Base-by-base conservation (phyloP, 2,113 vertebrate species). In the Progne subis region DNA sequence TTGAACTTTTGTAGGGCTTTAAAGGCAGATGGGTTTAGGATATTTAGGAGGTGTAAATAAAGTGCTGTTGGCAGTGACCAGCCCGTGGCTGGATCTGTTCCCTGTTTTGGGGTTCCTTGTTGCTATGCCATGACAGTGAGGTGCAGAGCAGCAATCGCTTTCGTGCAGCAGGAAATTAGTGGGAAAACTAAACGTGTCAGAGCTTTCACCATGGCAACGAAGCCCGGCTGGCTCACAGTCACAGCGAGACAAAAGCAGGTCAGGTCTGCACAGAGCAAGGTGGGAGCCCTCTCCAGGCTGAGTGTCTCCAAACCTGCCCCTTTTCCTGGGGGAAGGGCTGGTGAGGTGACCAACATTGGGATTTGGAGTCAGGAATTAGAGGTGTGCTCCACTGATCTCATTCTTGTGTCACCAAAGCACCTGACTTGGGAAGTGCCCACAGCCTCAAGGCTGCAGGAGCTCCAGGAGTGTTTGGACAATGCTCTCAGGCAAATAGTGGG, bases 151-250 rank as follows among this genome's bases (percentile, higher is more conserved):
- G 75, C 83, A 2, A 61, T 65, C 7, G 63, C 29, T 94, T 52
- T 34, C 59, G 47, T 69, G 56, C 82, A 43, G 89, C 86, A 86
- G 92, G 88, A 95, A 91, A 87, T 75, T 44, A 71, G 87, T 85
- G 92, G 77, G 96, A 87, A 90, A 92, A 90, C 49, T 3, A 12
- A 86, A 84, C 75, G 78, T 90, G 94, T 86, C 77, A 89, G 82
- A 92, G 91, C 89, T 78, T 82, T 95, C 71, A 86, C 88, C 76
- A 82, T 95, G 90, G 91, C 89, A 89, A 93, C 95, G 63, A 50
- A 82, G 50, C 46, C 67, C 12, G 8, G 75, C 86, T 50, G 34
- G 77, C 85, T 71, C 16, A 0, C 69, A 59, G 90, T 37, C 56
- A 2, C 16, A 3, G 83, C 1, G 8, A 77, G 86, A 82, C 70